These are phyloP conservation scores for Batillaria attramentaria DNA, from an alignment of 1,140 invertebrate genomes.

Conservation along the genomic window DNA sequence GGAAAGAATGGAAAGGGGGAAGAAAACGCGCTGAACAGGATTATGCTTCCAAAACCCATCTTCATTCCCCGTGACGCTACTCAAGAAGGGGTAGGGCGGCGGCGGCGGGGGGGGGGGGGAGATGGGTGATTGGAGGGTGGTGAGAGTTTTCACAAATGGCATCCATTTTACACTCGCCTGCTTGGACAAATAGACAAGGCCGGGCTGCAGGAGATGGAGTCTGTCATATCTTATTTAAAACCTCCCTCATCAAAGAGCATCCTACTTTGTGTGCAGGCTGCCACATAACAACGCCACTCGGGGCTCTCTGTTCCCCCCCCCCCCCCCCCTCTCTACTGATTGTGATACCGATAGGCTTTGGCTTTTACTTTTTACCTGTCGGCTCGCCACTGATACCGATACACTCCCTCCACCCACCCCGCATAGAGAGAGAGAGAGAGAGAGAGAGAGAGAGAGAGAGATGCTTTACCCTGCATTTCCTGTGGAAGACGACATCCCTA, in stretches of 20 bases:
- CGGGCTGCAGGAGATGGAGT: neutral
- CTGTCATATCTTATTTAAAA: conserved; percentile 5
- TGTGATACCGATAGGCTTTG: too few relatives aligned
- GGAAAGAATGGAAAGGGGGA: neutral
- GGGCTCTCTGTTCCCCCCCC: neutral
- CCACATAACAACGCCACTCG: neutral
- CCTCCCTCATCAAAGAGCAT: conserved; percentile 5
- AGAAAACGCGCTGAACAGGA: too few relatives aligned
- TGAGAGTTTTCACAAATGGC: conserved; percentile 13
- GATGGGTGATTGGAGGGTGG: too few relatives aligned
- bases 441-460: conserved; percentile 6
- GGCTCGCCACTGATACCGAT: neutral
- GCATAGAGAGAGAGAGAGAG: neutral
- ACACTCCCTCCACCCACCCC: neutral
- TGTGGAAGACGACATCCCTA: neutral
- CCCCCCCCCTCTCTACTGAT: too few relatives aligned
- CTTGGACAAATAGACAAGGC: conserved; percentile 5
- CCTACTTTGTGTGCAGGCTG: neutral
- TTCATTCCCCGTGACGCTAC: too few relatives aligned
- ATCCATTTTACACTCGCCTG: conserved; percentile 16
- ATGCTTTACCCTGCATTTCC: neutral
- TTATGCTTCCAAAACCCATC: too few relatives aligned
- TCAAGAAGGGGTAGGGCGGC: too few relatives aligned
- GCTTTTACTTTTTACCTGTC: neutral
- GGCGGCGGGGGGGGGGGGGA: too few relatives aligned